Percentiles rank a stretch among this genome's conserved stretches.
phyloP scores from a whole-genome alignment of 1,140 invertebrate species.

The Platorchestia sp. region DNA sequence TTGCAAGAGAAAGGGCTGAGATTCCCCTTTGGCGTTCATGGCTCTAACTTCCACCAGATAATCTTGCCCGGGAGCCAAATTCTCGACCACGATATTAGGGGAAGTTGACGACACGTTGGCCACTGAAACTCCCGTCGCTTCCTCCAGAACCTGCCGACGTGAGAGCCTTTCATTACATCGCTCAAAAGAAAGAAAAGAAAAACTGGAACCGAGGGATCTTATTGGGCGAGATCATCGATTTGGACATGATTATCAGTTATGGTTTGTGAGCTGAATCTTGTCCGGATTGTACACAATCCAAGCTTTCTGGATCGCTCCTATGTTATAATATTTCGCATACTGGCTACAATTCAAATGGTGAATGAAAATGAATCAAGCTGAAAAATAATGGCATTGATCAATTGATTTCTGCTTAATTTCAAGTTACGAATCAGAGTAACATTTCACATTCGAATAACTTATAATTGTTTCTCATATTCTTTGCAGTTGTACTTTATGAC shows the following conservation, averaged over 20 bases:
- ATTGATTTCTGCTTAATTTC: background rate
- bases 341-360: background rate
- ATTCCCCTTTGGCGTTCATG: constrained; percentile 49
- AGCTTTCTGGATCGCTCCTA: too few species aligned
- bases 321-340: background rate
- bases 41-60: constrained; percentile 56
- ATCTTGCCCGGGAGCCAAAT: constrained; percentile 55
- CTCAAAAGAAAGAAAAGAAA: background rate
- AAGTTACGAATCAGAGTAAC: too few species aligned
- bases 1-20: constrained; percentile 40
- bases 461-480: too few species aligned
- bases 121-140: constrained; percentile 44
- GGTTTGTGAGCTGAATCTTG: too few species aligned
- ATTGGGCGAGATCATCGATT: background rate
- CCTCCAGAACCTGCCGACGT: constrained; percentile 43
- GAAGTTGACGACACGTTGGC: constrained; percentile 55
- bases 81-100: constrained; percentile 46
- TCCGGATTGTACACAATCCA: too few species aligned
- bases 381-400: background rate
- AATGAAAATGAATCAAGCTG: background rate
- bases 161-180: background rate
- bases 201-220: background rate
- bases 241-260: too few species aligned
- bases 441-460: too few species aligned
- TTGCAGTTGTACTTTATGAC: too few species aligned